These are phyloP conservation scores for Sardinella longiceps DNA, from an alignment of 2,797 vertebrate species.

Conservation along the genomic window DNA sequence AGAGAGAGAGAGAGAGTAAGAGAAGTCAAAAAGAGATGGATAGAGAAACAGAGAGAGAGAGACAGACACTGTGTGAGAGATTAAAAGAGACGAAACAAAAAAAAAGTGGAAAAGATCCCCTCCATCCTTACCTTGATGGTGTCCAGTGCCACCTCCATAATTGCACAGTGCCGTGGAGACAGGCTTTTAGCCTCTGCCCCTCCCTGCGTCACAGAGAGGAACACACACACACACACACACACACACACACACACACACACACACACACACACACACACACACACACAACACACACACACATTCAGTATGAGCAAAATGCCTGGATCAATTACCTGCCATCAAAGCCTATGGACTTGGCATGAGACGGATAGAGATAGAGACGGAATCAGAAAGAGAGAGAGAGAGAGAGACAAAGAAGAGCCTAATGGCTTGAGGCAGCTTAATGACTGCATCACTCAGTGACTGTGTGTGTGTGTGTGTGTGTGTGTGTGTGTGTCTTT, in stretches of 20 bases:
- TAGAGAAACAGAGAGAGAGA: constrained; percentile 5
- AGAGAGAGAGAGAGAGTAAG: neutral
- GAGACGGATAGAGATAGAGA: neutral
- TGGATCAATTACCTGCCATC: neutral
- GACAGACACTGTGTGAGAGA: neutral
- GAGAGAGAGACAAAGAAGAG: too few relatives aligned
- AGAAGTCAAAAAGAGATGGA: too few relatives aligned
- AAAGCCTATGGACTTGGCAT: neutral
- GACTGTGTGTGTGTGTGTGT: too few relatives aligned
- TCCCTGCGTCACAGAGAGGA: constrained; percentile 71
- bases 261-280: too few relatives aligned
- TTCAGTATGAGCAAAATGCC: neutral
- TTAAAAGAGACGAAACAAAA: neutral
- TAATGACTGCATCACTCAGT: neutral
- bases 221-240: neutral
- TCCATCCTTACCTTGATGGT: constrained; percentile 85
- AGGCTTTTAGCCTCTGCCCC: constrained; percentile 88
- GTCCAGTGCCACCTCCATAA: constrained; percentile 89
- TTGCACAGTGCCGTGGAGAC: constrained; percentile 90
- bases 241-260: too few relatives aligned
- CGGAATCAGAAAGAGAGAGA: too few relatives aligned
- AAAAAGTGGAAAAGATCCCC: neutral
- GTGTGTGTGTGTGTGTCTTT: too few relatives aligned
- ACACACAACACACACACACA: neutral
- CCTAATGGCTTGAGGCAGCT: neutral